Evolutionary conservation across 2,113 vertebrate species (phyloP).

Genomic region (Promerops cafer): DNA sequence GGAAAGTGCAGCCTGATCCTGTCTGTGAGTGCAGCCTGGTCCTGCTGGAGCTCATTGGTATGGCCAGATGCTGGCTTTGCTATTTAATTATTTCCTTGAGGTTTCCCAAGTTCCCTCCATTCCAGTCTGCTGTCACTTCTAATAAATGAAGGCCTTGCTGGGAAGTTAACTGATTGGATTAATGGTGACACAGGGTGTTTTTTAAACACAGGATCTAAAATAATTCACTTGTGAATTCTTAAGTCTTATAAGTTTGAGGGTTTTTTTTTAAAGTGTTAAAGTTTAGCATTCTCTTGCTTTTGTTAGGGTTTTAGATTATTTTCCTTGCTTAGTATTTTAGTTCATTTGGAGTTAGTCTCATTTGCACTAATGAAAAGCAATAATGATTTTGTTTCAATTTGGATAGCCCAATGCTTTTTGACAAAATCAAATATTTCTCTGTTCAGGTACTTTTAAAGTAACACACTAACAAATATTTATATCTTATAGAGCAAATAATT

Average conservation of each 20-base stretch:
- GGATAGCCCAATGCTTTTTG: neutral
- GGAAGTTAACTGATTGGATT: neutral
- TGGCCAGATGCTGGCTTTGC: neutral
- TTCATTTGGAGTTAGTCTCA: neutral
- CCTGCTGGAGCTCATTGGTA: neutral
- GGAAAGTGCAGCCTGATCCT: neutral
- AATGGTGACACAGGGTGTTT: neutral
- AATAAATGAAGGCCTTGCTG: neutral
- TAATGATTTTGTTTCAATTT: neutral
- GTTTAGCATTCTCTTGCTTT: neutral
- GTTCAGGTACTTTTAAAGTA: neutral
- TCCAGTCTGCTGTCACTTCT: neutral
- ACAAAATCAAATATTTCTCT: neutral
- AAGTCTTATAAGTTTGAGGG: neutral
- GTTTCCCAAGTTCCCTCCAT: neutral
- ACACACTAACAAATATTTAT: neutral
- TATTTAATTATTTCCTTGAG: neutral
- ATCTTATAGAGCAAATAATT: neutral
- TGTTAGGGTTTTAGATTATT: neutral
- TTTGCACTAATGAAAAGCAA: neutral
- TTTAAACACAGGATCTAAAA: constrained; percentile 13
- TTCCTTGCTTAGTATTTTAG: neutral
- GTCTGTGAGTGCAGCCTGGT: neutral
- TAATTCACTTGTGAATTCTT: neutral
- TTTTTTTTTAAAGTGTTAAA: neutral